These are phyloP conservation scores for Seriola rivoliana DNA, from an alignment of 2,113 vertebrate genomes.

Conservation along the genomic window DNA sequence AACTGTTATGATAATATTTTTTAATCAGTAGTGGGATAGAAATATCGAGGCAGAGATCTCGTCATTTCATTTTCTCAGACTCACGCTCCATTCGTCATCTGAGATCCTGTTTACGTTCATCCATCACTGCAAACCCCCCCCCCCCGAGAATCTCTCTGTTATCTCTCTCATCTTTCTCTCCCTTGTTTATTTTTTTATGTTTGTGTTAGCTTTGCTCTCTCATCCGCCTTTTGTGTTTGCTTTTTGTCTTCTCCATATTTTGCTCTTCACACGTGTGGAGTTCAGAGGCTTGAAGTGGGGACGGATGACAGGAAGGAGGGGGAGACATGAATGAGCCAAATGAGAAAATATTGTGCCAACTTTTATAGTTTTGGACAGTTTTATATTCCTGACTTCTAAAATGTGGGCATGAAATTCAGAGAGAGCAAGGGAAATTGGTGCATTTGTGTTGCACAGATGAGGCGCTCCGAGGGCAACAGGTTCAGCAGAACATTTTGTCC, in stretches of 20 bases:
- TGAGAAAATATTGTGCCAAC: neutral
- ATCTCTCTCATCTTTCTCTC: conserved; percentile 2
- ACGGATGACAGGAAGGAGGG: neutral
- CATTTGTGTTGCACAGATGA: neutral
- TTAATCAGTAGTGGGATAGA: conserved; percentile 11
- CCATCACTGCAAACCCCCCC: neutral
- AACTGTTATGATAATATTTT: conserved; percentile 23
- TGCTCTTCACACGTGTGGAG: conserved; percentile 2
- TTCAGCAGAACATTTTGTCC: neutral
- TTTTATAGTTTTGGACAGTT: neutral
- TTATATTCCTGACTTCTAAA: neutral
- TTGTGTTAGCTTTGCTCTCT: neutral
- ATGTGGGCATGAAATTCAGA: neutral
- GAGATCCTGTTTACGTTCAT: conserved; percentile 39
- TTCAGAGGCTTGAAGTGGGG: neutral
- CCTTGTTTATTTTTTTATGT: conserved; percentile 16
- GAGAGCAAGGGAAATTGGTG: neutral
- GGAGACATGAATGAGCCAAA: neutral
- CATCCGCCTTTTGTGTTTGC: neutral
- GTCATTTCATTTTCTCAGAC: conserved; percentile 43
- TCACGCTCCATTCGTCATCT: conserved; percentile 40
- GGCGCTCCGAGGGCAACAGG: neutral
- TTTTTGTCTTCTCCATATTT: neutral
- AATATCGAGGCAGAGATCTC: conserved; percentile 20
- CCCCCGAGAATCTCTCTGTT: conserved; percentile 5